Evolutionary conservation across 2,888 invertebrate genomes (phyloP).

Genomic region (Tethea ocularis): DNA sequence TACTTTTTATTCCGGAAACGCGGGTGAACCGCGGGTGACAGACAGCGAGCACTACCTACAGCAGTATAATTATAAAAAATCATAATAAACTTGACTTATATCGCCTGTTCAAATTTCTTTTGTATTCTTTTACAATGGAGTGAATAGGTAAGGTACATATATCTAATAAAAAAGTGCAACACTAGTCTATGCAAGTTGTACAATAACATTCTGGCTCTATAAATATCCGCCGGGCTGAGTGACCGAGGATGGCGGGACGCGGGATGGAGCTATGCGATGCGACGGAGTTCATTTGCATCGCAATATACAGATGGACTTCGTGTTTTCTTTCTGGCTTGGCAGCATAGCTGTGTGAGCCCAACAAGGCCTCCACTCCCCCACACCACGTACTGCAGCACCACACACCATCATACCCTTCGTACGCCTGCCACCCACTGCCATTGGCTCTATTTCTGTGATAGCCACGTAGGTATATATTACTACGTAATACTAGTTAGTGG

Average conservation of each 20-base stretch:
- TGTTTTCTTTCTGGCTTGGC: slow-evolving; percentile 17
- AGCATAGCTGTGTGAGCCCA: slow-evolving; percentile 1
- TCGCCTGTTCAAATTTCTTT: too few species aligned
- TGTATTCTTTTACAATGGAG: too few species aligned
- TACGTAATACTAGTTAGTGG: too few species aligned
- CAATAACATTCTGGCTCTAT: slow-evolving; percentile 74
- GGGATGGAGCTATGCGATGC: slow-evolving; percentile 47
- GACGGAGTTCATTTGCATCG: slow-evolving; percentile 72
- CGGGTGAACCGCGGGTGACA: too few species aligned
- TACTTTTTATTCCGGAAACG: too few species aligned
- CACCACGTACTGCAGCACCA: neutral
- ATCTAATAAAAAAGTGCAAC: slow-evolving; percentile 28
- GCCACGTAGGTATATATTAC: too few species aligned
- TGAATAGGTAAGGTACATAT: slow-evolving; percentile 19
- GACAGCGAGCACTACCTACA: too few species aligned
- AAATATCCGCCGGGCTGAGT: slow-evolving; percentile 64
- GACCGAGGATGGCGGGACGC: slow-evolving; percentile 43
- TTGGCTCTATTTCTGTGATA: neutral
- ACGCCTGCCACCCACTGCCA: neutral
- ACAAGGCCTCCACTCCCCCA: neutral
- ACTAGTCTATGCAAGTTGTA: slow-evolving; percentile 54
- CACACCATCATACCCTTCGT: neutral
- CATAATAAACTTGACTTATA: too few species aligned
- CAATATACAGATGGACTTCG: slow-evolving; percentile 36
- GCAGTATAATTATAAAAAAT: too few species aligned